Evolutionary conservation across 1,140 invertebrate genomes (phyloP).

Genomic region (Drosophila sp.): DNA sequence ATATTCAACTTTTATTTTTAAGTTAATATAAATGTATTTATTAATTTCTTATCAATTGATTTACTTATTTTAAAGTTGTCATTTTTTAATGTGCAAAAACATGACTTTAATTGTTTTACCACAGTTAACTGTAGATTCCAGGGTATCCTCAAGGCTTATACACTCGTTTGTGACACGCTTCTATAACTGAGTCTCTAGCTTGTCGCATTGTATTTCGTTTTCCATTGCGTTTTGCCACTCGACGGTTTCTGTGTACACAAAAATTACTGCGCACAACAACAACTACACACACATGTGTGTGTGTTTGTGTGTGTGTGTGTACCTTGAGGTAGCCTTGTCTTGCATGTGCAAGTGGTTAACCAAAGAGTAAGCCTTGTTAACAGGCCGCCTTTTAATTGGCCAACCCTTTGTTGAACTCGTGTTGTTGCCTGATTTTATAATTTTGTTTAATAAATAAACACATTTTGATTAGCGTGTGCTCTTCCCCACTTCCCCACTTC

Average conservation of each 20-base stretch:
- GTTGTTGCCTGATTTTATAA: slow-evolving; percentile 47
- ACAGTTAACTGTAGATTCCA: background rate
- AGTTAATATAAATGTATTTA: too few species aligned
- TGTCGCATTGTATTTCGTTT: slow-evolving; percentile 35
- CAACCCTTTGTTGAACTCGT: slow-evolving; percentile 24
- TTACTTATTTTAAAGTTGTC: too few species aligned
- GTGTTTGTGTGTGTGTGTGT: slow-evolving; percentile 18
- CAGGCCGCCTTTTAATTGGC: slow-evolving; percentile 62
- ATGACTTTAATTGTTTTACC: too few species aligned
- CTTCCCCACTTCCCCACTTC: background rate
- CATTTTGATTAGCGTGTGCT: slow-evolving; percentile 72
- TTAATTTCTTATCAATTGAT: too few species aligned
- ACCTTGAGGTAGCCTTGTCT: slow-evolving; percentile 37
- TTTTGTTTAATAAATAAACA: slow-evolving; percentile 76
- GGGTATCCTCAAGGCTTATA: slow-evolving; percentile 20
- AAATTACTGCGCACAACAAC: slow-evolving; percentile 58
- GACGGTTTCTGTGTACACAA: slow-evolving; percentile 66
- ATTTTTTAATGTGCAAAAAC: too few species aligned
- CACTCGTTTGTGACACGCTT: background rate
- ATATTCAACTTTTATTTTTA: too few species aligned
- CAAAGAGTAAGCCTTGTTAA: slow-evolving; percentile 65
- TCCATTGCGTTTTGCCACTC: slow-evolving; percentile 54
- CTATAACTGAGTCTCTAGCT: background rate
- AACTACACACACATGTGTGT: slow-evolving; percentile 32
- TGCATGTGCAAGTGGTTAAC: slow-evolving; percentile 59